A percentile compares a stretch with the other conserved stretches of the same genome.
These are phyloP conservation scores for Chrysolina americana DNA, from an alignment of 2,888 invertebrate genomes.

Conservation along the genomic window DNA sequence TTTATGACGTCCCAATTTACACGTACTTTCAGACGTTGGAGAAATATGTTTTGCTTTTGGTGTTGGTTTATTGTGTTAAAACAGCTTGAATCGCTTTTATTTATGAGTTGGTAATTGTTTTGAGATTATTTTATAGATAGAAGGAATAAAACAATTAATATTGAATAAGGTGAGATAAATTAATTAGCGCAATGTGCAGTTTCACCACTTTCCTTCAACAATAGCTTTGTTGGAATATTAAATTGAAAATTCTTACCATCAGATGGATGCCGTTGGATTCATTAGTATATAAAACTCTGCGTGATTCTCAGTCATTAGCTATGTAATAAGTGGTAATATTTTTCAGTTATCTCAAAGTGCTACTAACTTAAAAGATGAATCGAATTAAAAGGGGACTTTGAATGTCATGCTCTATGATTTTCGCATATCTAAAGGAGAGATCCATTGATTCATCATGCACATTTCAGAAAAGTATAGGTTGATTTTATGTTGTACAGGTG, in stretches of 20 bases:
- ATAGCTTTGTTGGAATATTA: neutral
- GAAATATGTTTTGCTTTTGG: slow-evolving; percentile 35
- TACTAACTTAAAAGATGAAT: neutral
- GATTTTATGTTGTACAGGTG: neutral
- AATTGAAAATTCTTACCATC: neutral
- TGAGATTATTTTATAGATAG: slow-evolving; percentile 15
- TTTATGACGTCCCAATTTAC: slow-evolving; percentile 45
- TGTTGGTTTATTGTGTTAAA: slow-evolving; percentile 28
- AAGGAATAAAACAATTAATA: slow-evolving; percentile 7
- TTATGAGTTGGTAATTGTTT: slow-evolving; percentile 27
- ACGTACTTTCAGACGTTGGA: slow-evolving; percentile 40
- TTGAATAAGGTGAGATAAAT: slow-evolving; percentile 12
- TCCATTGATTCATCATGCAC: neutral
- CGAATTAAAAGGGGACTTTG: neutral
- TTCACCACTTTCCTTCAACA: neutral
- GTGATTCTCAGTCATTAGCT: neutral
- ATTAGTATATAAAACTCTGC: neutral
- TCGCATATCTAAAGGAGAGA: neutral
- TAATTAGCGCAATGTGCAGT: neutral
- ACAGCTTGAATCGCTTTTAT: slow-evolving; percentile 32
- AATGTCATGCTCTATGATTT: slow-evolving; percentile 7
- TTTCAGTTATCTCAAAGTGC: slow-evolving; percentile 1
- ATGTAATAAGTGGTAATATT: neutral
- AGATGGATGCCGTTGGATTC: neutral
- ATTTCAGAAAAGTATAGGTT: neutral